Percentiles rank a stretch among this genome's conserved stretches.
phyloP scores from a whole-genome alignment of 2,113 vertebrate species.

The Athene cunicularia region DNA sequence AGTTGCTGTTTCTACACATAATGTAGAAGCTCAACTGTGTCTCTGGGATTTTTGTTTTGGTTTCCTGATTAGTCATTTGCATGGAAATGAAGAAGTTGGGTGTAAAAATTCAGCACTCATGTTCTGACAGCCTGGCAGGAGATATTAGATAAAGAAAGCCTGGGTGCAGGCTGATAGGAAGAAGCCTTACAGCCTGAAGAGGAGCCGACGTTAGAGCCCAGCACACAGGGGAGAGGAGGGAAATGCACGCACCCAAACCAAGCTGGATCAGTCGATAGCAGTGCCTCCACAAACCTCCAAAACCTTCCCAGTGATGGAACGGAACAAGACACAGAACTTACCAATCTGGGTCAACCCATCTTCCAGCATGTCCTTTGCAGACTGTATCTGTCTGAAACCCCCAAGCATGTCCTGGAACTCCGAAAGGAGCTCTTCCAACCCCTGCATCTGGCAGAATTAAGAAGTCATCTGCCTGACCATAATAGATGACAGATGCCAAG shows the following conservation, averaged over 20 bases:
- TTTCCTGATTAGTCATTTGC: background rate
- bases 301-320: background rate
- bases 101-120: background rate
- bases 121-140: background rate
- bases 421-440: background rate
- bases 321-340: background rate
- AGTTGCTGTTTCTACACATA: background rate
- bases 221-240: background rate
- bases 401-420: background rate
- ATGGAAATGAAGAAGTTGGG: background rate
- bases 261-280: background rate
- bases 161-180: background rate
- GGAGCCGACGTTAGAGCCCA: background rate
- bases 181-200: background rate
- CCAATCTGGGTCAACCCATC: background rate
- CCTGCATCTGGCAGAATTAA: conserved; percentile 14
- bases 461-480: background rate
- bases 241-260: rapidly evolving
- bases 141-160: background rate
- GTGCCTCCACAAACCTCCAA: background rate
- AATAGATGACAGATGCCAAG: background rate
- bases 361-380: background rate
- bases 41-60: background rate
- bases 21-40: rapidly evolving
- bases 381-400: background rate